Evolutionary conservation across 64 coral and sea anemone genomes (phyloP), one percentile per base, ranked within the genome.

Genomic region (Montipora efflorescens): DNA sequence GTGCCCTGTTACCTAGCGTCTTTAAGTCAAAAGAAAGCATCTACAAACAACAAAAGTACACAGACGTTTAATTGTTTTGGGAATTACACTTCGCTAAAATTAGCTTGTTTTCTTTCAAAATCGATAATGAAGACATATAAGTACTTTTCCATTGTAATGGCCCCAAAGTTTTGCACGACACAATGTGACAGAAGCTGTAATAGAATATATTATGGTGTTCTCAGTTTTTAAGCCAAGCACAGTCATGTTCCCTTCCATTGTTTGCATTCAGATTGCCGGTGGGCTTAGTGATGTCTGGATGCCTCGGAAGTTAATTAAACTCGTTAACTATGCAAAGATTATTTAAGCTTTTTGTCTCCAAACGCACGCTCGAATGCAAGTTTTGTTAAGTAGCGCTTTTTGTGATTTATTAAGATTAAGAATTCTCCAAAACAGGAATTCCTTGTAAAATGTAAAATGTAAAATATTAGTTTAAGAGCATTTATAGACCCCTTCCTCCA

Each of bases 31-130:
- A 43, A 72, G 46, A 72, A 70, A 86, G 66, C 2, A 50, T 49
- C 66, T 72, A 45, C 82, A 86, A 86, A 86, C 71, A 86, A 50
- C 47, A 47, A 69, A 86, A 71, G 82, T 86, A 86, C 67, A 86
- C 82, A 18, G 8, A 18, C 19, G 18, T 5, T 48, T 84, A 86
- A 86, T 86, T 70, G 66, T 59, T 64, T 71, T 72, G 59, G 81
- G n/a, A 71, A 86, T 72, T 46, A 72, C 67, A 70, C 82, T 50
- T 5, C 36, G 7, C 18, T 86, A 64, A 86, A 47, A 64, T 20
- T 71, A 71, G 10, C 3, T 21, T 86, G 68, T 86, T 86, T 71
- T 49, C 13, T 47, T 19, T 48, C 43, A 3, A 78, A 49, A 36
- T 45, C 47, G 47, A 78, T 49, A 78, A 78, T 49, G 46, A 78